Conservation (phyloP, 1,140 invertebrate genomes). For the Drosophila orena region DNA sequence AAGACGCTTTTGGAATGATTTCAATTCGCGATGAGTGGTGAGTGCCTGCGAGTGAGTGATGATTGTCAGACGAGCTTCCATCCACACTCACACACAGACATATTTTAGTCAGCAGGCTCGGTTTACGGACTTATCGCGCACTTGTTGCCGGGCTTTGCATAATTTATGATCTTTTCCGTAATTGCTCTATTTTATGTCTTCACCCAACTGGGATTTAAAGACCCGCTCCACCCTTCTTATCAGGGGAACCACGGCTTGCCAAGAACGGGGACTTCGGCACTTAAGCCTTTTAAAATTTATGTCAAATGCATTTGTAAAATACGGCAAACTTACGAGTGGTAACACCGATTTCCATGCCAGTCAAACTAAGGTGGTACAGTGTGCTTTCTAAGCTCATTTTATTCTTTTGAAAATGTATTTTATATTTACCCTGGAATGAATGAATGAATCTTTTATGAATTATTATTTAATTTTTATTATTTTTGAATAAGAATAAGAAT, state of each 20-base stretch:
- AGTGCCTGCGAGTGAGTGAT: conserved; percentile 62
- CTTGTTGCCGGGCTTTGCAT: conserved; percentile 78
- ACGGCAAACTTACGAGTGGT: conserved; percentile 77
- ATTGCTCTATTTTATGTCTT: conserved; percentile 78
- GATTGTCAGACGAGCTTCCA: conserved; percentile 60
- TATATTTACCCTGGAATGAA: neutral
- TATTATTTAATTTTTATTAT: too few relatives aligned
- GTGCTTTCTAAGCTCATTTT: neutral
- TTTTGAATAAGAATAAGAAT: too few relatives aligned
- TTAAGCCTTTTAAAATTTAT: conserved; percentile 81
- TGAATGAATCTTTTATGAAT: too few relatives aligned
- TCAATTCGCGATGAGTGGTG: conserved; percentile 51
- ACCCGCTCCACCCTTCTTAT: conserved; percentile 50
- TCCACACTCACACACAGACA: neutral
- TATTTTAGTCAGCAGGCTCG: conserved; percentile 10
- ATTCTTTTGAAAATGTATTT: neutral
- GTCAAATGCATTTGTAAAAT: conserved; percentile 83
- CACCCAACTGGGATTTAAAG: conserved; percentile 66
- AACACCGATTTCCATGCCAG: conserved; percentile 75
- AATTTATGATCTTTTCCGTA: conserved; percentile 79
- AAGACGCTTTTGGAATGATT: conserved; percentile 36
- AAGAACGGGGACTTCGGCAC: conserved; percentile 31
- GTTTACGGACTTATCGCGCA: conserved; percentile 59
- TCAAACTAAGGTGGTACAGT: conserved; percentile 67
- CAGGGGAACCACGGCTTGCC: conserved; percentile 27